Percentiles rank a stretch among this genome's conserved stretches.
These are phyloP conservation scores for Merodon equestris DNA, from an alignment of 2,888 invertebrate species.

Conservation along the genomic window DNA sequence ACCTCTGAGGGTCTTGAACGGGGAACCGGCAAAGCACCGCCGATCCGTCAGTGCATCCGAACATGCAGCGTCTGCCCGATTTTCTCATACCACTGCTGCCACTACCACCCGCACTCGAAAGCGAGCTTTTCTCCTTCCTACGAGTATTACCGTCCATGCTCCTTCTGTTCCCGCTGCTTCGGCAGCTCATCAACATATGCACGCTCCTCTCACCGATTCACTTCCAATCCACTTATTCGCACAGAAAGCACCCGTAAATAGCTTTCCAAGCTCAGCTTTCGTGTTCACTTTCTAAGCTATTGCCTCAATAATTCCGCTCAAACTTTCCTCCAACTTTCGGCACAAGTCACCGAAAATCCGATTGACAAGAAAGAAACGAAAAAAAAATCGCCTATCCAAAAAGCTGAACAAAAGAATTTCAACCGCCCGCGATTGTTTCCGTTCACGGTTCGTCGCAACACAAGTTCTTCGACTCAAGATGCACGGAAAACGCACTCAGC, in stretches of 20 bases:
- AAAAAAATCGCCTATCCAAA: constrained; percentile 2
- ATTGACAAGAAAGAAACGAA: constrained; percentile 2
- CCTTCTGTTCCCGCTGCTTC: constrained; percentile 22
- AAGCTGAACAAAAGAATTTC: neutral
- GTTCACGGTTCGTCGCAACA: neutral
- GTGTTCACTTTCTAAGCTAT: constrained; percentile 35
- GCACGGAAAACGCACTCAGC: neutral
- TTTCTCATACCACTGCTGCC: constrained; percentile 17
- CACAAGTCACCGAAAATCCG: constrained; percentile 13
- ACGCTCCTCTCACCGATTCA: no score
- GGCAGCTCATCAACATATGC: constrained; percentile 51
- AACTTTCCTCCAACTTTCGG: constrained; percentile 44
- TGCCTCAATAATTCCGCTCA: constrained; percentile 1
- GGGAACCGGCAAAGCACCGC: constrained; percentile 74
- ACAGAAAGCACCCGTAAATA: constrained; percentile 1
- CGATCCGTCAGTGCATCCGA: constrained; percentile 72
- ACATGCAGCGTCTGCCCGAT: constrained; percentile 71
- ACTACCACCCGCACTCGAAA: neutral
- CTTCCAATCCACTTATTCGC: neutral
- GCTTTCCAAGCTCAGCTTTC: constrained; percentile 63
- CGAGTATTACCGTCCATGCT: constrained; percentile 29
- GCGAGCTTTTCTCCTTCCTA: constrained; percentile 45
- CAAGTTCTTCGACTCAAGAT: neutral
- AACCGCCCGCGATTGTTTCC: neutral
- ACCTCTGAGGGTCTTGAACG: constrained; percentile 73